Evolutionary conservation across 2,888 invertebrate species (phyloP).

Genomic region (Pharmacophagus antenor): DNA sequence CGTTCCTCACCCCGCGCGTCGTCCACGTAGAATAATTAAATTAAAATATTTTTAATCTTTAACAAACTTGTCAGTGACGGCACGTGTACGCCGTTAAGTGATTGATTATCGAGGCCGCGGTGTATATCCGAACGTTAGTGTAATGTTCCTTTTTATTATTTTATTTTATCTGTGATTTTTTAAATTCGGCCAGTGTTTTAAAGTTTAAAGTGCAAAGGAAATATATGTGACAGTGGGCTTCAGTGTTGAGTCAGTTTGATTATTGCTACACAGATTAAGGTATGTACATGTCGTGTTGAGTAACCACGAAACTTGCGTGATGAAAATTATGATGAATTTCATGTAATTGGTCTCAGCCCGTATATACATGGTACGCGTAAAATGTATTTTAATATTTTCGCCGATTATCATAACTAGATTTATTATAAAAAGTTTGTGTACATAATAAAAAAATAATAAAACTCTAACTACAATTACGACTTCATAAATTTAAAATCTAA

Average conservation of each 20-base stretch:
- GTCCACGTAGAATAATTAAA: conserved; percentile 31
- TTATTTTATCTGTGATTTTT: too few relatives aligned
- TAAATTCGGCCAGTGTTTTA: conserved; percentile 9
- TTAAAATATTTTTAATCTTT: conserved; percentile 16
- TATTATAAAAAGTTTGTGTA: too few relatives aligned
- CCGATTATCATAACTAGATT: too few relatives aligned
- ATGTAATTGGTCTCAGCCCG: too few relatives aligned
- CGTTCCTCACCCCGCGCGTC: conserved; percentile 5
- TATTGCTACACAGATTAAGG: conserved; percentile 13
- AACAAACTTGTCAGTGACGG: conserved; percentile 20
- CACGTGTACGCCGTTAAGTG: conserved; percentile 13
- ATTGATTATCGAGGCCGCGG: background rate
- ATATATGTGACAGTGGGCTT: background rate
- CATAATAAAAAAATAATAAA: too few relatives aligned
- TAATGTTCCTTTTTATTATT: background rate
- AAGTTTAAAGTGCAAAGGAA: conserved; percentile 6
- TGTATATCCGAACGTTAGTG: conserved; percentile 1
- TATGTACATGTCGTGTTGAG: background rate
- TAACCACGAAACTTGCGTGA: too few relatives aligned
- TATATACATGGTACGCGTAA: too few relatives aligned
- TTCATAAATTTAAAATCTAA: too few relatives aligned
- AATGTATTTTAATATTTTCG: too few relatives aligned
- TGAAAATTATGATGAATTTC: too few relatives aligned
- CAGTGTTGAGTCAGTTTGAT: background rate
- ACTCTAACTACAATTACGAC: too few relatives aligned